These are phyloP conservation scores for Saxicola maurus DNA, from an alignment of 2,797 vertebrate species.

Conservation along the genomic window DNA sequence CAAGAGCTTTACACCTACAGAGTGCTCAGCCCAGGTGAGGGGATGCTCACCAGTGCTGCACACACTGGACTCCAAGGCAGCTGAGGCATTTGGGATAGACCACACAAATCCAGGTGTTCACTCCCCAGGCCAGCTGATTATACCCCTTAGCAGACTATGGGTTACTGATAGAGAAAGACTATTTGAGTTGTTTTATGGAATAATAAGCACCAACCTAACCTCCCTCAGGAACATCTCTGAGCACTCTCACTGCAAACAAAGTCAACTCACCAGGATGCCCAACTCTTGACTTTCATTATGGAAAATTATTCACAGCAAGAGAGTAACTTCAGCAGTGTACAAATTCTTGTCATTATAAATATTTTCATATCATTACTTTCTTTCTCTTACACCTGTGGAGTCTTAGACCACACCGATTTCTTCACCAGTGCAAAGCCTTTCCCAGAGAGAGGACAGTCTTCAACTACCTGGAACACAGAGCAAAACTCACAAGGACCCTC, in stretches of 20 bases:
- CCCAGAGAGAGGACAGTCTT: not conserved
- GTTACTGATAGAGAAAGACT: not conserved
- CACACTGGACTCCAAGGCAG: not conserved
- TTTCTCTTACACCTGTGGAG: not conserved
- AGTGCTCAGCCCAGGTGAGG: not conserved
- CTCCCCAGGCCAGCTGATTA: not conserved
- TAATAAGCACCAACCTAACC: not conserved
- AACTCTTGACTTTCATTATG: not conserved
- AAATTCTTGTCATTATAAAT: not conserved
- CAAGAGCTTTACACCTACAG: not conserved
- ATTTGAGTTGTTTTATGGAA: not conserved
- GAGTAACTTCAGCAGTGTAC: not conserved
- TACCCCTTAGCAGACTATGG: not conserved
- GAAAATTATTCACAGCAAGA: conserved; percentile 27
- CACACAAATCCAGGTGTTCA: not conserved
- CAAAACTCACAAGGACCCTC: not conserved
- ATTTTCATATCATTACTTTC: not conserved
- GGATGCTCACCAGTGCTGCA: fast-evolving
- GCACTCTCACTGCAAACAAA: not conserved
- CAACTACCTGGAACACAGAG: not conserved
- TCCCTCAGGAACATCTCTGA: not conserved
- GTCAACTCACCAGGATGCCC: not conserved
- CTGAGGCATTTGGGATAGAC: not conserved
- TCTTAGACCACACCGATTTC: not conserved
- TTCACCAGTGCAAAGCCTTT: not conserved